A percentile compares a stretch with the other conserved stretches of the same genome.
Evolutionary conservation across 1,140 invertebrate species (phyloP).

Genomic region (Sycophaga agraensis): DNA sequence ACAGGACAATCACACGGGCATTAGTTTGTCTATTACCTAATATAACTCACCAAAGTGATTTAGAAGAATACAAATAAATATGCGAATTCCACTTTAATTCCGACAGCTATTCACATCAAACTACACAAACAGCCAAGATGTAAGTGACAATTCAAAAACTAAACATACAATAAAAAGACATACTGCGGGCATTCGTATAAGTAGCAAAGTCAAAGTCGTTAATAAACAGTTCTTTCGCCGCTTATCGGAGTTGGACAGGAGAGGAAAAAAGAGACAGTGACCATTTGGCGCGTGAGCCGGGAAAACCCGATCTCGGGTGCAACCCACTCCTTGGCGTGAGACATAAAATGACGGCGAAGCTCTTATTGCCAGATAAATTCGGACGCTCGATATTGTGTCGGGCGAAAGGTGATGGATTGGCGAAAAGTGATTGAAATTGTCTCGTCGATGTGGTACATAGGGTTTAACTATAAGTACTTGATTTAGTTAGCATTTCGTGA

Average conservation of each 20-base stretch:
- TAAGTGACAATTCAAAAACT: too few relatives aligned
- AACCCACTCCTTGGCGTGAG: not conserved
- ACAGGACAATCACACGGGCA: too few relatives aligned
- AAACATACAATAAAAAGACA: too few relatives aligned
- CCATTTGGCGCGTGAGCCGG: not conserved
- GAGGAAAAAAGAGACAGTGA: conserved; percentile 1
- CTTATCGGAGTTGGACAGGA: conserved; percentile 13
- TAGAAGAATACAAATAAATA: conserved; percentile 2
- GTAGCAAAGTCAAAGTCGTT: not conserved
- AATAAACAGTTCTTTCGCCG: conserved; percentile 5
- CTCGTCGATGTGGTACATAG: too few relatives aligned
- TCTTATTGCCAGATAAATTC: not conserved
- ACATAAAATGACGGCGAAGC: not conserved
- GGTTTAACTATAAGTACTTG: too few relatives aligned
- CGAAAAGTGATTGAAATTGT: too few relatives aligned
- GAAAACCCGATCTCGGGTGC: not conserved
- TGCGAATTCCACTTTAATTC: not conserved
- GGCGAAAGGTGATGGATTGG: too few relatives aligned
- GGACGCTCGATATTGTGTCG: not conserved
- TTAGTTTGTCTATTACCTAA: too few relatives aligned
- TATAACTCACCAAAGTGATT: not conserved
- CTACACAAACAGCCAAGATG: too few relatives aligned
- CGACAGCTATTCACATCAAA: not conserved
- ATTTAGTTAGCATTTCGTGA: too few relatives aligned
- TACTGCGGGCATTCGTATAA: not conserved